phyloP scores from a whole-genome alignment of 2,113 vertebrate species.

The Albula glossodonta region DNA sequence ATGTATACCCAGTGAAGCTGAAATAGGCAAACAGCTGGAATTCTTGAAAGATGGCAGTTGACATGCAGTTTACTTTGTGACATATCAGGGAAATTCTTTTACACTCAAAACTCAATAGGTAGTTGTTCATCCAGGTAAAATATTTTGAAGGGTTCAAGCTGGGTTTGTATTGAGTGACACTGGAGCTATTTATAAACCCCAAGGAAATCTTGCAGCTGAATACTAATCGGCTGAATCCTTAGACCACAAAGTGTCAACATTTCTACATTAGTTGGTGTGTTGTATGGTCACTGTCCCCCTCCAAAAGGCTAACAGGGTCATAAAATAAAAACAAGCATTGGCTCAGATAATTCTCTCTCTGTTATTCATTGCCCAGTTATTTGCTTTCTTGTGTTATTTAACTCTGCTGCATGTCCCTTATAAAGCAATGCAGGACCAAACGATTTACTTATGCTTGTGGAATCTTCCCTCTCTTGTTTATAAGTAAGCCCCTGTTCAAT shows the following conservation, averaged over 20 bases:
- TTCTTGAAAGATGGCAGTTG: neutral
- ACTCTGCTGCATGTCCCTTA: slow-evolving; percentile 43
- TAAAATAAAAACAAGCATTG: neutral
- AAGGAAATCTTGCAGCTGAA: neutral
- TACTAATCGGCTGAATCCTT: neutral
- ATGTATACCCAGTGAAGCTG: too few species aligned
- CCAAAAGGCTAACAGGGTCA: neutral
- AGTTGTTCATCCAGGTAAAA: neutral
- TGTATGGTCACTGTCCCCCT: neutral
- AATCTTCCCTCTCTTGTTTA: slow-evolving; percentile 53
- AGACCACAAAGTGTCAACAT: neutral
- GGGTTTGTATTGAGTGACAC: neutral
- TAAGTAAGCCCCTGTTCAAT: slow-evolving; percentile 45
- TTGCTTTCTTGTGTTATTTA: slow-evolving; percentile 10
- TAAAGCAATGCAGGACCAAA: slow-evolving; percentile 40
- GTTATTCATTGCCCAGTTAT: slow-evolving; percentile 25
- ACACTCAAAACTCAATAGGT: neutral
- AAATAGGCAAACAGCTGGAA: too few species aligned
- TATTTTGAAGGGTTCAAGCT: neutral
- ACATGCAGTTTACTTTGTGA: neutral
- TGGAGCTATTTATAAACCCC: neutral
- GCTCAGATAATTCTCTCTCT: slow-evolving; percentile 14
- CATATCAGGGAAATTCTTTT: neutral
- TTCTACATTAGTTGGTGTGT: neutral
- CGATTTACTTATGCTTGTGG: slow-evolving; percentile 50